Evolutionary conservation across 2,113 vertebrate species (phyloP), one percentile per base, ranked within the genome.

Genomic region (Phylloscopus trochiloides): DNA sequence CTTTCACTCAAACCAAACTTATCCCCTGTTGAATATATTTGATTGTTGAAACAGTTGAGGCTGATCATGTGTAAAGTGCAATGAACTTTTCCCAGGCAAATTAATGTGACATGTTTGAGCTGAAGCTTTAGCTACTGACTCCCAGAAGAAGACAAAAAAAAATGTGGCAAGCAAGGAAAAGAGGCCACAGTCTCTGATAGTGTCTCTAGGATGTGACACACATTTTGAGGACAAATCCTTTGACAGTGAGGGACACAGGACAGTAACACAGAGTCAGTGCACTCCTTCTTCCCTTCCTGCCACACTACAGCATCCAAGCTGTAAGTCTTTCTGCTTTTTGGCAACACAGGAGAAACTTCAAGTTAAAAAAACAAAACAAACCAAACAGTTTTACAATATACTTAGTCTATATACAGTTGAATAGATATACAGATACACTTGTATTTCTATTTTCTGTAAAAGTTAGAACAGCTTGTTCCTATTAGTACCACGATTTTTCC

Each of bases 201-300:
- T 45, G 8, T 47, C 42, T 63, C 40, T 26, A 36, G 25, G 22
- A 59, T 5, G 32, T 0, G 1, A 66, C 7, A 28, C 4, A 63
- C 0, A 1, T 26, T 75, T 72, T 65, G 34, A 84, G 36, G 25
- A 15, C 36, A 76, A 76, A 57, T 36, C 18, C 43, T 8, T 3
- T 1, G 7, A 47, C 25, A 54, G 7, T 2, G 20, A 94, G 29
- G 6, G 45, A 29, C 32, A 61, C 9, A 21, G 16, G 26, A 63
- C 22, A 81, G 1, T 5, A 74, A 45, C 0, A 0, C 6, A 42
- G 22, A 9, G 21, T 75, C 50, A 40, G 12, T 7, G 24, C 14
- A 13, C 71, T 38, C 20, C 26, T 50, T n/a, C 26, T 58, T 90
- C 26, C 36, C 8, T n/a, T 51, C 9, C 38, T 55, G 25, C 40